A percentile compares a stretch with the other conserved stretches of the same genome.
Evolutionary conservation across 2,888 invertebrate genomes (phyloP).

Genomic region (Rambutsinella grinnellia): DNA sequence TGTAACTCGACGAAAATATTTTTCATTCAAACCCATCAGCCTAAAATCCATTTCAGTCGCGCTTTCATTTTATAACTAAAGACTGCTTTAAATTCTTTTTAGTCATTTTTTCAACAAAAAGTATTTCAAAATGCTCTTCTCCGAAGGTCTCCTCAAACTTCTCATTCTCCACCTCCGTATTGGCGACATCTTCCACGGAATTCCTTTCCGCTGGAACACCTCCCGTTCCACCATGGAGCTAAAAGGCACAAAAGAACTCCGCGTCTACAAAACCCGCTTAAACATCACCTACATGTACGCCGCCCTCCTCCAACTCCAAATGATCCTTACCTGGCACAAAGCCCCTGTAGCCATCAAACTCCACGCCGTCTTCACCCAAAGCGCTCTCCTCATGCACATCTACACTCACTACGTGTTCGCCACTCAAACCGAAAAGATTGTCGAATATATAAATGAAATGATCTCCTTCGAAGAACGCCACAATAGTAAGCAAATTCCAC

Average conservation of each 20-base stretch:
- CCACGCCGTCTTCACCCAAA: background rate
- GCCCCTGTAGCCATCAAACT: background rate
- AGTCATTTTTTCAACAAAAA: too few species aligned
- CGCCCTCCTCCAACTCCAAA: background rate
- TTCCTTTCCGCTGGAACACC: background rate
- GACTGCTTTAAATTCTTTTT: too few species aligned
- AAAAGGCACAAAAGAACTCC: background rate
- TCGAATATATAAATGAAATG: conserved; percentile 13
- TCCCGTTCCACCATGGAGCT: background rate
- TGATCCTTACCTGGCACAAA: background rate
- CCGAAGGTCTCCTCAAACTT: background rate
- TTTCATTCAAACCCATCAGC: too few species aligned
- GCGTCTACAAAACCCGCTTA: background rate
- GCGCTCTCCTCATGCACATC: background rate
- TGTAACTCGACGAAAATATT: too few species aligned
- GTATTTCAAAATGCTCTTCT: background rate
- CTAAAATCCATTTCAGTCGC: too few species aligned
- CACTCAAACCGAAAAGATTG: background rate
- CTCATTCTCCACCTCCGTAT: background rate
- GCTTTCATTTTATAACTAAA: too few species aligned
- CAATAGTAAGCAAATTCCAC: too few species aligned
- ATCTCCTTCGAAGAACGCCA: background rate
- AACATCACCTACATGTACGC: background rate
- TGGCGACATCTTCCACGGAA: background rate
- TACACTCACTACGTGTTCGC: conserved; percentile 12